Conservation (phyloP, 2,113 vertebrate species). For the Xenus cinereus region DNA sequence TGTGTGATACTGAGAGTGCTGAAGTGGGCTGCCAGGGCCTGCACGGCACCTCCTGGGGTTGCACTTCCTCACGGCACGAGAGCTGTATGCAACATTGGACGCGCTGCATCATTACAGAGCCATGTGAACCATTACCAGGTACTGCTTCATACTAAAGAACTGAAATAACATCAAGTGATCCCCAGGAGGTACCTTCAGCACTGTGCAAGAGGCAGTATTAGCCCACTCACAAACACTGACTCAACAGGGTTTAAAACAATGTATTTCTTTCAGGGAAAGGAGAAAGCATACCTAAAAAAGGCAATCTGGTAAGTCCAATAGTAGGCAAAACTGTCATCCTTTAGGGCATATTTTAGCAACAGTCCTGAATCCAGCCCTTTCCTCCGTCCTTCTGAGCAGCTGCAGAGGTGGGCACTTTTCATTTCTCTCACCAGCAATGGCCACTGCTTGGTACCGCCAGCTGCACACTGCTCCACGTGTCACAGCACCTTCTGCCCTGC, state of each 20-base stretch:
- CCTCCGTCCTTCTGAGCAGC: background rate
- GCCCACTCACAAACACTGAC: background rate
- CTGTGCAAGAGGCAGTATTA: background rate
- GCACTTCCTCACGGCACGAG: fast-evolving
- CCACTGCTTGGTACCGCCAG: too few species aligned
- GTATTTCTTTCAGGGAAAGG: background rate
- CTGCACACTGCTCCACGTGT: background rate
- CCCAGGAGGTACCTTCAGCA: background rate
- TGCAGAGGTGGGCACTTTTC: background rate
- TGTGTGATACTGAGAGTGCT: background rate
- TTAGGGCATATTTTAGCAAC: background rate
- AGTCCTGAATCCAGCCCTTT: background rate
- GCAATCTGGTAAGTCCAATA: background rate
- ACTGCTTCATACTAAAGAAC: background rate
- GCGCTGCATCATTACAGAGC: background rate
- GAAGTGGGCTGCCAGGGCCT: too few species aligned
- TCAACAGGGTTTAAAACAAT: background rate
- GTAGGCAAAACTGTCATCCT: background rate
- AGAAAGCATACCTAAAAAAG: background rate
- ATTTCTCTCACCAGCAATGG: background rate
- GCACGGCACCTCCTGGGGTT: background rate
- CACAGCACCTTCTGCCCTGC: background rate
- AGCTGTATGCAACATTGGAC: too few species aligned
- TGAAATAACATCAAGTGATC: background rate
- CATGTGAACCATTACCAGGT: background rate